phyloP scores from a whole-genome alignment of 1,140 invertebrate genomes.

The Drosophila takahashii region DNA sequence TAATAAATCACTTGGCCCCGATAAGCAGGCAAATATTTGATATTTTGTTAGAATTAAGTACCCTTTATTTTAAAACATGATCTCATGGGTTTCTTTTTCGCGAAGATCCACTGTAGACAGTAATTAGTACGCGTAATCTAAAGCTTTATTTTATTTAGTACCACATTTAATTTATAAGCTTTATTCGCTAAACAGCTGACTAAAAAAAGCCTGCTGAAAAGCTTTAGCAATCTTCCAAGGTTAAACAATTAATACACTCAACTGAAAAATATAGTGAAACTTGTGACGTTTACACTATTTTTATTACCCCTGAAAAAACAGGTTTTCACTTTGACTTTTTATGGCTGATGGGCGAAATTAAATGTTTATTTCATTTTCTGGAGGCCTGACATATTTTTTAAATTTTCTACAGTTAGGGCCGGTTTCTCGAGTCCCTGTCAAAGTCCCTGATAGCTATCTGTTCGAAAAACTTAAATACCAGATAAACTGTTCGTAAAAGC shows the following conservation, averaged over 20 bases:
- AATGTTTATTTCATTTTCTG: background rate
- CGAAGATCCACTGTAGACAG: constrained; percentile 16
- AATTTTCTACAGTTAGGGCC: constrained; percentile 1
- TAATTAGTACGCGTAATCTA: constrained; percentile 16
- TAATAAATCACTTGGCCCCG: background rate
- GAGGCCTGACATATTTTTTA: background rate
- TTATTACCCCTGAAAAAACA: constrained; percentile 2
- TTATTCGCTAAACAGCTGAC: constrained; percentile 13
- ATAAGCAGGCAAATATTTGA: constrained; percentile 5
- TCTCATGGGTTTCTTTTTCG: background rate
- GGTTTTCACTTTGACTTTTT: constrained; percentile 14
- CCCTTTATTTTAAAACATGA: constrained; percentile 10
- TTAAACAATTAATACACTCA: constrained; percentile 11
- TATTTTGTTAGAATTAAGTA: background rate
- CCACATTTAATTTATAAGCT: constrained; percentile 13
- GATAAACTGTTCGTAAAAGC: too few species aligned
- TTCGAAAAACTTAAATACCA: too few species aligned
- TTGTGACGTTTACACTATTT: background rate
- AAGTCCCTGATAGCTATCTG: too few species aligned
- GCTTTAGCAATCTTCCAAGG: constrained; percentile 38
- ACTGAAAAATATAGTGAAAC: constrained; percentile 3
- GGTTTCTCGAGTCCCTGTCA: too few species aligned
- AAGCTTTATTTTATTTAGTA: constrained; percentile 39
- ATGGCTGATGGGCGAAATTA: background rate
- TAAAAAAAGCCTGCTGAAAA: constrained; percentile 16